Conservation (phyloP, 2,113 vertebrate genomes). For the Indri indri region DNA sequence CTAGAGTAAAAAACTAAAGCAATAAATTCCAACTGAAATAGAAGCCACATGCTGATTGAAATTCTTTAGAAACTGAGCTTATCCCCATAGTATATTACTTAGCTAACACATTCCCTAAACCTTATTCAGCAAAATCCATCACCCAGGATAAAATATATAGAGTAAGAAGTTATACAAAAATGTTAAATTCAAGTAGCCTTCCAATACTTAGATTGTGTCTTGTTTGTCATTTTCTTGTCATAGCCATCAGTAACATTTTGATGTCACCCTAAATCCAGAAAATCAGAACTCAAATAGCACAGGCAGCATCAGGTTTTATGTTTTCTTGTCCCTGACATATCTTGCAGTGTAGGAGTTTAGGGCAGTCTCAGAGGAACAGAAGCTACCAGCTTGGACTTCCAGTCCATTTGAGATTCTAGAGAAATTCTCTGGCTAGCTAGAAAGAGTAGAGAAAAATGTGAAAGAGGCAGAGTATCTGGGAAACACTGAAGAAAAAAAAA, state of each 20-base stretch:
- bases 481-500: background rate
- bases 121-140: background rate
- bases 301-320: background rate
- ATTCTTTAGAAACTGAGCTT: constrained; percentile 11
- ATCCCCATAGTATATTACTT: background rate
- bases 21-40: constrained; percentile 37
- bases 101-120: background rate
- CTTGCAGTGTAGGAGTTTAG: background rate
- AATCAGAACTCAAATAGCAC: background rate
- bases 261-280: background rate
- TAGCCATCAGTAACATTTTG: background rate
- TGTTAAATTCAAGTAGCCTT: background rate
- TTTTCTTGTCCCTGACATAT: background rate
- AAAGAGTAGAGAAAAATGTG: background rate
- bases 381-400: background rate
- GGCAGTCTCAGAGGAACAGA: background rate
- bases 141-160: background rate
- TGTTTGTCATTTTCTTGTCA: background rate
- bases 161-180: background rate
- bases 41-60: constrained; percentile 50
- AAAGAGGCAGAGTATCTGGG: background rate
- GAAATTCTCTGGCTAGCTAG: background rate
- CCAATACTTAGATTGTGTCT: background rate
- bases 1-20: constrained; percentile 43
- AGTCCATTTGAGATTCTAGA: background rate